Base-by-base conservation (phyloP, 2,797 vertebrate species). In the Cyprinella venusta region DNA sequence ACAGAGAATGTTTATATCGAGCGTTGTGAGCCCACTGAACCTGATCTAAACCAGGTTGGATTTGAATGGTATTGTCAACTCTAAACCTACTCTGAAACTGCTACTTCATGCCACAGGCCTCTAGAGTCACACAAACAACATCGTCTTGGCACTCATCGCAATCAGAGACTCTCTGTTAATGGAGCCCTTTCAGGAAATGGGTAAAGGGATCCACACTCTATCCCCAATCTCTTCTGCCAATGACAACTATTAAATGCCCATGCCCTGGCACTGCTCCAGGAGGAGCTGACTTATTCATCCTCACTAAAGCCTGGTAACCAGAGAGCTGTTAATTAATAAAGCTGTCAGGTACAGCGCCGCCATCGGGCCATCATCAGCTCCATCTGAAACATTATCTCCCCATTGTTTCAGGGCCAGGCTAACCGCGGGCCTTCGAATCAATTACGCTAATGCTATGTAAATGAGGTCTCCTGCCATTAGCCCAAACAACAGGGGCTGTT, bases 381-480 rank as follows among this genome's bases (percentile, higher is more conserved):
- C 92, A 93, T 92, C 92, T 86, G 95, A 94, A 96, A 95, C 89
- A 92, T 92, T 91, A 94, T 93, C 94, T 94, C 86, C 88, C 92
- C 88, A 83, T 91, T 91, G 88, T 90, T 90, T 90, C 87, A 89
- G 88, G 83, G 88, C 87, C 80, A 77, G 81, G 83, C 92, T 89
- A 86, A 89, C 94, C 91, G 88, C 88, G 67, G 65, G 89, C 93
- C 92, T 90, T 93, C 91, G 77, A 88, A 87, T 93, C 95, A 95
- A 96, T 96, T 96, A 96, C 91, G 93, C 94, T 96, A 96, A 96
- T 96, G 95, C 92, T 93, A 96, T 96, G 96, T 94, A 96, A 96
- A 96, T 95, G 92, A 95, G 93, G 91, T 86, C 91, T 91, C 91
- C 92, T 94, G 92, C 92, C 94, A 93, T 95, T 95, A 95, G 93